Base-by-base conservation (phyloP, 2,888 invertebrate genomes). In the Troides oblongomaculatus region DNA sequence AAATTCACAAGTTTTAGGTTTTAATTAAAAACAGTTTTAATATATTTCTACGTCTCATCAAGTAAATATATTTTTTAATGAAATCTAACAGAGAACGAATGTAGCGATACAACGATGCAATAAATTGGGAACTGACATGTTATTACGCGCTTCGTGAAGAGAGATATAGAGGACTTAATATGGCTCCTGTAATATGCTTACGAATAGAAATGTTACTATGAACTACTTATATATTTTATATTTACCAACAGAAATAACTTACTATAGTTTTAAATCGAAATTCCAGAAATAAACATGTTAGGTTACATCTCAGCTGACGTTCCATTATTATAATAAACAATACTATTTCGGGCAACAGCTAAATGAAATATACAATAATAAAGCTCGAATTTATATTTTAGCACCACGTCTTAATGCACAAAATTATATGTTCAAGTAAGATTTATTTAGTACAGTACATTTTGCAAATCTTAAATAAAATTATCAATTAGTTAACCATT, bases 71-170 rank as follows among this genome's bases (percentile, higher is more conserved):
- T 36, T 7, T 25, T 21, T 21, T 21, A 53, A 23, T 50, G 50
- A 66, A 66, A 69, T 65, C 65, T 30, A 63, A 30, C 59, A 66
- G 62, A 25, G 63, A 66, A 39, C 23, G 25, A 62, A 25, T 62
- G 21, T 66, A 70, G 65, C 69, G 14, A 62, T 60, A n/a, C 56
- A 59, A 18, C 50, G 36, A 18, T 65, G 66, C 53, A 63, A 70
- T 66, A 70, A 70, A 70, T 66, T 62, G 30, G 14, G 25, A 1
- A 36, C 59, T 4, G 58, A 66, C 69, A 46, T 23, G 17, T 39
- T 53, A 53, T 53, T 50, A 66, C 25, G 53, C 17, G 39, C 17
- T 8, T 39, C 62, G 61, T 39, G 56, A 30, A 30, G 36, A 59
- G 46, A 50, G 39, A 69, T 56, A 65, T 39, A 43, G 18, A 65